Conservation (phyloP, 2,113 vertebrate species). For the Trematocara variabile region DNA sequence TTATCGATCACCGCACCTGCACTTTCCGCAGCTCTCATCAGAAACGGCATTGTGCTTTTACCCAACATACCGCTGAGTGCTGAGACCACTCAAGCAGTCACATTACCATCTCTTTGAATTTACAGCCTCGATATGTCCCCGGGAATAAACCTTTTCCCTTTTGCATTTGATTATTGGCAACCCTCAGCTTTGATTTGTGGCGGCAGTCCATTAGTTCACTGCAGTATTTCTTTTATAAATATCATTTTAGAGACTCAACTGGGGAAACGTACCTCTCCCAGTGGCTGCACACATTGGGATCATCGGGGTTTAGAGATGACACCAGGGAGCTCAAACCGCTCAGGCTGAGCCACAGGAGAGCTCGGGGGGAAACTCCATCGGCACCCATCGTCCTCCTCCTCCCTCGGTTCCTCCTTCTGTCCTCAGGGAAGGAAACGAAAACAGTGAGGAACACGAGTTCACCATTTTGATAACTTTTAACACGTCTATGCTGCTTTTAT, state of each 20-base stretch:
- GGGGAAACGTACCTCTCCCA: constrained; percentile 85
- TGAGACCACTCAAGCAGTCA: constrained; percentile 27
- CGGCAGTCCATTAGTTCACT: constrained; percentile 26
- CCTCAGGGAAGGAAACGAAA: not conserved
- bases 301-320: constrained; percentile 83
- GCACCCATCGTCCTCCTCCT: constrained; percentile 69
- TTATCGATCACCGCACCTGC: constrained; percentile 35
- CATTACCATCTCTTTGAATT: constrained; percentile 29
- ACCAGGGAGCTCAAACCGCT: constrained; percentile 70
- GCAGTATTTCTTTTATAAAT: not conserved
- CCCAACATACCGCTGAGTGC: not conserved
- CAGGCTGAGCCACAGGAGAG: constrained; percentile 60
- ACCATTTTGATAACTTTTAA: not conserved
- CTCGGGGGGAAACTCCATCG: not conserved
- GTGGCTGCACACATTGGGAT: constrained; percentile 95
- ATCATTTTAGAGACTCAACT: not conserved
- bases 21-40: constrained; percentile 2
- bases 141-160: constrained; percentile 15
- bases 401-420: not conserved
- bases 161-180: constrained; percentile 35
- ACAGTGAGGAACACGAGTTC: not conserved
- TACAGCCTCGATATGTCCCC: constrained; percentile 23
- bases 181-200: constrained; percentile 42
- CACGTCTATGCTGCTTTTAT: not conserved
- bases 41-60: constrained; percentile 14